Evolutionary conservation across 1,140 invertebrate species (phyloP), one percentile per base, ranked within the genome.

Genomic region (Sminthurides bifidus): DNA sequence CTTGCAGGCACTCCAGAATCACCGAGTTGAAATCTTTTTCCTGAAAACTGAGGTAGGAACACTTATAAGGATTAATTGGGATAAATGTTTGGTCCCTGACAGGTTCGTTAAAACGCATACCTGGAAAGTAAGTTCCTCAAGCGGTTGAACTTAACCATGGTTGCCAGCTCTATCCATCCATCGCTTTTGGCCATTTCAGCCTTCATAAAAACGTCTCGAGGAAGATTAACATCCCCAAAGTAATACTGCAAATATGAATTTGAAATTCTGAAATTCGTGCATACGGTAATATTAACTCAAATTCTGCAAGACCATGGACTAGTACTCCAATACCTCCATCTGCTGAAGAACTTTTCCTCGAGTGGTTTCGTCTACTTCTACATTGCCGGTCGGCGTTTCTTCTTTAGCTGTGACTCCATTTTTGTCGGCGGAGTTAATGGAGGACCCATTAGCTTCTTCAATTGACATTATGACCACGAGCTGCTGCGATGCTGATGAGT

Each of bases 181-280:
- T 65, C 59, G 45, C 59, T 56, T 37, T 61, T 59, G 4, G 57
- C 51, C 17, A 44, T 56, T 23, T 61, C 59, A 12, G 45, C 44
- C 49, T 65, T 65, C 21, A 65, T 65, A 49, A 65, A 65, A 21
- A 29, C 53, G 26, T 65, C 63, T 27, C 50, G 17, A 4, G 59
- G 59, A 1, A 65, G 24, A 37, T 65, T 65, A n/a, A 46, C 57
- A 48, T 65, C 59, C 3, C 63, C 63, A 48, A 65, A 65, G 41
- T 65, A 65, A 43, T 52, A 65, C 59, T 64, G 24, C 14, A 40
- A 33, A 45, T 10, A 52, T 55, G 44, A 54, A 46, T 33, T 33
- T 10, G 29, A 23, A 46, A 46, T 21, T 35, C n/a, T n/a, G n/a
- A 35, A 10, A 35, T 35, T 35, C n/a, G n/a, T n/a, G n/a, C n/a